phyloP scores from a whole-genome alignment of 2,797 vertebrate genomes.

The Rallus crepitans region DNA sequence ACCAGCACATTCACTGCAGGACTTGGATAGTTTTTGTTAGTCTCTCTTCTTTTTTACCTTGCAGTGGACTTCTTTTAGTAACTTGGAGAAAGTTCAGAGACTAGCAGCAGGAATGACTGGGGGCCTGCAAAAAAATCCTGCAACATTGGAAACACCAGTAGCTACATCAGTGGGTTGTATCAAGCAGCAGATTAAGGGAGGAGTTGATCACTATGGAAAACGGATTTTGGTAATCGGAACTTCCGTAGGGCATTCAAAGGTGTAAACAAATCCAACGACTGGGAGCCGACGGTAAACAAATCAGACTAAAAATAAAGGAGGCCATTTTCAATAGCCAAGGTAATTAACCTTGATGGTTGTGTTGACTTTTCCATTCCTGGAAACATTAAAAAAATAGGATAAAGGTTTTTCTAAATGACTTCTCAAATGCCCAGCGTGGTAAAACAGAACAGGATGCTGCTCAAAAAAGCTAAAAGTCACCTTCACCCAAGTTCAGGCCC shows the following conservation, averaged over 20 bases:
- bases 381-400: conserved; percentile 20
- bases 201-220: background rate
- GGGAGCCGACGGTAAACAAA: background rate
- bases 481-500: background rate
- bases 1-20: background rate
- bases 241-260: background rate
- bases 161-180: background rate
- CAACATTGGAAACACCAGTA: background rate
- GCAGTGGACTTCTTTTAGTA: background rate
- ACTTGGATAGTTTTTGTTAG: background rate
- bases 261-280: conserved; percentile 10
- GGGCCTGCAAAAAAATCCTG: background rate
- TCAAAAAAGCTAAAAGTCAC: background rate
- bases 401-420: background rate
- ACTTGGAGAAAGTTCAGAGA: background rate
- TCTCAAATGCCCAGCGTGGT: background rate
- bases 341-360: conserved; percentile 45
- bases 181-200: background rate
- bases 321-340: conserved; percentile 13
- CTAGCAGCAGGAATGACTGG: background rate
- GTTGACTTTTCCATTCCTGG: conserved; percentile 41
- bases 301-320: conserved; percentile 40
- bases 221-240: background rate
- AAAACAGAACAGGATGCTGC: background rate
- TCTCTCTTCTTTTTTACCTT: background rate